Percentiles rank a stretch among this genome's conserved stretches.
Conservation (phyloP, 2,113 vertebrate genomes). For the Poecilia latipinna region DNA sequence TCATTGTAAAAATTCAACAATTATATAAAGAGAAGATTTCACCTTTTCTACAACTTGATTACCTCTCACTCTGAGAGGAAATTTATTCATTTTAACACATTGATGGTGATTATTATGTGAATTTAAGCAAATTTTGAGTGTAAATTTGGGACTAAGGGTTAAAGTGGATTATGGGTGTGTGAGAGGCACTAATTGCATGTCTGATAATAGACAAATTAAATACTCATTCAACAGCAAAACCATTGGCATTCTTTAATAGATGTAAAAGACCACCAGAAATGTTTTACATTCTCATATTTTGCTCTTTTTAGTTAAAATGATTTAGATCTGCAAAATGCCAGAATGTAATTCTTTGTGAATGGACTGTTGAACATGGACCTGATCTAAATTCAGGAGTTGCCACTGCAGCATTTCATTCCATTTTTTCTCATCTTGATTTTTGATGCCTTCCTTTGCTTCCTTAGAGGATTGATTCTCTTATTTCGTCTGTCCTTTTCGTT, state of each 20-base stretch:
- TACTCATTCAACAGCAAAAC: too few species aligned
- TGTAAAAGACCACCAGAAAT: background rate
- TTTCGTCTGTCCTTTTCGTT: background rate
- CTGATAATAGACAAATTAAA: background rate
- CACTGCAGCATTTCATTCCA: slow-evolving; percentile 1
- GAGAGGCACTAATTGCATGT: background rate
- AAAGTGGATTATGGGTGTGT: background rate
- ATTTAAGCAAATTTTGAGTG: background rate
- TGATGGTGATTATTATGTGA: background rate
- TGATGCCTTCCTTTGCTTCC: slow-evolving; percentile 6
- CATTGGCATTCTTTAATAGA: background rate
- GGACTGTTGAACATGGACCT: slow-evolving; percentile 7
- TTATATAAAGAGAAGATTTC: too few species aligned
- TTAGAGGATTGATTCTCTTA: background rate
- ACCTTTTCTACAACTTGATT: background rate
- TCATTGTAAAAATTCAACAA: too few species aligned
- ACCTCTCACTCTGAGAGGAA: background rate
- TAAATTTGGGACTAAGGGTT: background rate
- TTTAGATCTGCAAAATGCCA: background rate
- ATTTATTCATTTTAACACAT: background rate
- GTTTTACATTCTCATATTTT: background rate
- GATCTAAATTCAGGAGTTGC: slow-evolving; percentile 47
- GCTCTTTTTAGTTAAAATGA: background rate
- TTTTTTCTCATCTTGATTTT: slow-evolving; percentile 1
- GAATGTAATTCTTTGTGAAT: background rate